A percentile compares a stretch with the other conserved stretches of the same genome.
phyloP scores from a whole-genome alignment of 2,797 vertebrate genomes.

The Fistularia tabacaria region DNA sequence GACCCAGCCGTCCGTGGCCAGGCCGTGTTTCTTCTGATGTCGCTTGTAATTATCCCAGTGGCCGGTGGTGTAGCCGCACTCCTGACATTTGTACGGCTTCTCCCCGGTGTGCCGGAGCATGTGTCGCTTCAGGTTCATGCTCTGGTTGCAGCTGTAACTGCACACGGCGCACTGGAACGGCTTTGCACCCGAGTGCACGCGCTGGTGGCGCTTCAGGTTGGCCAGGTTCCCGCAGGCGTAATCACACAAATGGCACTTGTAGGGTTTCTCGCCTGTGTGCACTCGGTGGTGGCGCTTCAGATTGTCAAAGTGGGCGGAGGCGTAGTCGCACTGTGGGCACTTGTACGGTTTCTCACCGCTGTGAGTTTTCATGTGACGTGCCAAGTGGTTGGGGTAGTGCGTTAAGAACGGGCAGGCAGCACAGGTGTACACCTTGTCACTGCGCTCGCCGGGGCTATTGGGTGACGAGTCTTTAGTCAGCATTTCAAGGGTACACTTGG shows the following conservation, averaged over 20 bases:
- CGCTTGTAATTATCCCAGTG: constrained; percentile 99
- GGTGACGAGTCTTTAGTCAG: constrained; percentile 79
- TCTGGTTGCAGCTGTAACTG: constrained; percentile 98
- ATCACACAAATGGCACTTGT: constrained; percentile 94
- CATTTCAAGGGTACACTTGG: constrained; percentile 87
- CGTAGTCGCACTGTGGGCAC: constrained; percentile 92
- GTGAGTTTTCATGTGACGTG: constrained; percentile 97
- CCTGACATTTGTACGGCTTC: constrained; percentile 91
- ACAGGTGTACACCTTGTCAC: constrained; percentile 89
- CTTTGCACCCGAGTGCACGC: constrained; percentile 95
- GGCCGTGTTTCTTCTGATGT: constrained; percentile 95
- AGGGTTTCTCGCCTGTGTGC: constrained; percentile 95
- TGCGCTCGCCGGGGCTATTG: constrained; percentile 72
- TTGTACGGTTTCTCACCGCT: constrained; percentile 95
- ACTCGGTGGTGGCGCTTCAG: constrained; percentile 95
- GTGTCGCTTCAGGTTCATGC: constrained; percentile 98
- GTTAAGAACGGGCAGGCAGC: constrained; percentile 91
- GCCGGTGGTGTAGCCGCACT: constrained; percentile 94
- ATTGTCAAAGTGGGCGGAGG: constrained; percentile 95
- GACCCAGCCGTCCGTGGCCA: constrained; percentile 82
- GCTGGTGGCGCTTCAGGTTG: constrained; percentile 95
- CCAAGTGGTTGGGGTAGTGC: constrained; percentile 96
- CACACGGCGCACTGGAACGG: constrained; percentile 93
- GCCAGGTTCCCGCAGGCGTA: constrained; percentile 97
- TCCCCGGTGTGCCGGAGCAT: constrained; percentile 95